phyloP scores from a whole-genome alignment of 35 echinoderm and acorn worm genomes.

The Lytechinus pictus region DNA sequence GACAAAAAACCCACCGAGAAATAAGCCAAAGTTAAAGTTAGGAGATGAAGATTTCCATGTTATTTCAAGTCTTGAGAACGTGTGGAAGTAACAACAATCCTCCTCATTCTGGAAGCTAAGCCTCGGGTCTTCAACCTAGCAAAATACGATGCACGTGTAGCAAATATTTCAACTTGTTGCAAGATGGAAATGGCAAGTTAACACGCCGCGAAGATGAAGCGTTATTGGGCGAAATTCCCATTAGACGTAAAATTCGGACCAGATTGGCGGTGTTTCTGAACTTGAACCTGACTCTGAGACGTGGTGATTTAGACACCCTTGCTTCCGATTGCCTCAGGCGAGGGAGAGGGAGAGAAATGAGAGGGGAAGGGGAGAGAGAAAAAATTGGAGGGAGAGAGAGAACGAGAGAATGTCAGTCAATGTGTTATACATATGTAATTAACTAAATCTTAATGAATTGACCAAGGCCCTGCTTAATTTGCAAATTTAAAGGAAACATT shows the following conservation, averaged over 20 bases:
- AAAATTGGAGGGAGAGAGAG: not conserved
- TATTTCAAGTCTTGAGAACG: constrained; percentile 22
- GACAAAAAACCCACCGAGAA: not conserved
- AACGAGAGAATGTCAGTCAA: no score
- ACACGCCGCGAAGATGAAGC: not conserved
- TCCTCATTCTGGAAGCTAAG: not conserved
- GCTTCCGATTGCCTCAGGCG: constrained; percentile 22
- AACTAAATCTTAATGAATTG: no score
- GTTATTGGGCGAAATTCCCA: not conserved
- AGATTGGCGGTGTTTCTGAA: constrained; percentile 30
- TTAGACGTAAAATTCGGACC: constrained; percentile 22
- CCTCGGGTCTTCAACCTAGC: not conserved
- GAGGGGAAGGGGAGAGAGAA: no score
- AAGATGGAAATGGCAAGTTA: not conserved
- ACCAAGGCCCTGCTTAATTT: no score
- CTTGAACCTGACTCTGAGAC: constrained; percentile 27
- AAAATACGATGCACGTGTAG: constrained; percentile 20
- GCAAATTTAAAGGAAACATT: no score
- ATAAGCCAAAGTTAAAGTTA: not conserved
- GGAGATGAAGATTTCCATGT: not conserved
- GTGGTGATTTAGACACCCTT: not conserved
- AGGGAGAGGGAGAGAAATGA: not conserved
- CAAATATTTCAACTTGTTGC: not conserved
- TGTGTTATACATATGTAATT: no score
- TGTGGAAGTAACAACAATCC: constrained; percentile 10